A percentile compares a stretch with the other conserved stretches of the same genome.
Conservation (phyloP, 2,797 vertebrate genomes). For the Rhyacichthys aspro region DNA sequence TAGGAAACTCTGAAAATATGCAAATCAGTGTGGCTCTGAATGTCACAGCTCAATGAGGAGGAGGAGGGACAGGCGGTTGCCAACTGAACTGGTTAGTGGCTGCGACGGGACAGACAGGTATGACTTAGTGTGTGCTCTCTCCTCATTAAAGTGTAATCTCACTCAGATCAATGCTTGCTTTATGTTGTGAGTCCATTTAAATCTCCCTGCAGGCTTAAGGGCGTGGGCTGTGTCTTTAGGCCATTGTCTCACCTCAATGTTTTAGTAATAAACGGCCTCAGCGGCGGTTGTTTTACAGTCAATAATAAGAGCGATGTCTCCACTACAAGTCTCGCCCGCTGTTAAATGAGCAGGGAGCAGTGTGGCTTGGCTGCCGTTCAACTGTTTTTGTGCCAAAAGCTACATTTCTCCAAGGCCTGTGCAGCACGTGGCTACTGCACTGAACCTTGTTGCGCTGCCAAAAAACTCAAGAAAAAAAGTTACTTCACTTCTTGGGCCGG, state of each 20-base stretch:
- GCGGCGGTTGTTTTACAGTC: conserved; percentile 14
- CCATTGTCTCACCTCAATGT: conserved; percentile 27
- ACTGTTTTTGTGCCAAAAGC: conserved; percentile 77
- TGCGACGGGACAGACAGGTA: conserved; percentile 56
- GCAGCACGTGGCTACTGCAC: conserved; percentile 53
- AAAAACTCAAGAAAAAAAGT: conserved; percentile 59
- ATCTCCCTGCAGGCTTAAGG: conserved; percentile 27
- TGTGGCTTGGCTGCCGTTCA: conserved; percentile 75
- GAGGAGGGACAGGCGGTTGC: no score
- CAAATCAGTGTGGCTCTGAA: conserved; percentile 43
- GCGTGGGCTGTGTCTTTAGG: conserved; percentile 22
- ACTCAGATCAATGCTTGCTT: not conserved
- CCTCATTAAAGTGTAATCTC: no score
- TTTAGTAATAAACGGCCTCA: conserved; percentile 28
- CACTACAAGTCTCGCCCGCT: conserved; percentile 38
- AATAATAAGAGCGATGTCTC: conserved; percentile 17
- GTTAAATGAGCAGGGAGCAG: conserved; percentile 45
- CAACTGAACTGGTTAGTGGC: conserved; percentile 52
- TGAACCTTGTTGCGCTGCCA: conserved; percentile 69
- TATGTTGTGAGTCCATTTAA: conserved; percentile 33
- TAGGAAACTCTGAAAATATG: conserved; percentile 49
- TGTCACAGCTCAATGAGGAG: conserved; percentile 30
- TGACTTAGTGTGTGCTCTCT: not conserved
- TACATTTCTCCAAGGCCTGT: conserved; percentile 63
- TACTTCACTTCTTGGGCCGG: conserved; percentile 69